Evolutionary conservation across 23 tunicate species (phyloP), one percentile per base, ranked within the genome.

Genomic region (Halocynthia aurantium): DNA sequence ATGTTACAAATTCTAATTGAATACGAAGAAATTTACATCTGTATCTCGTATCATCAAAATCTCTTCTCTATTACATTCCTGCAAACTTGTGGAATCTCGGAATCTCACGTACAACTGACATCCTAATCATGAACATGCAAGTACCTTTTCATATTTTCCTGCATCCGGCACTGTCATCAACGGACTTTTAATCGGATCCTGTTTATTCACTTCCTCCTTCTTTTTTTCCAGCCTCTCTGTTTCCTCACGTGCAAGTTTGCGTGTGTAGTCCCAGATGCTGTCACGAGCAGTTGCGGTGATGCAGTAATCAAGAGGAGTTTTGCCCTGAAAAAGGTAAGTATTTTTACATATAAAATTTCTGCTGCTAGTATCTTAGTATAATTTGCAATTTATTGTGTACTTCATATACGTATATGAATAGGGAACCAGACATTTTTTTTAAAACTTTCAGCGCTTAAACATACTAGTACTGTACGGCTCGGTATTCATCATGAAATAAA

Each of bases 271-370:
- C 11, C 78, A 75, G 6, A 83, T 77, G 7, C 21, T 52, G 50
- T 61, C 53, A 6, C 73, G 68, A 53, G 73, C 13, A 15, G 66
- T 78, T 22, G 83, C 81, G 51, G 61, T 44, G 15, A 31, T 65
- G 76, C 87, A 88, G 54, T 62, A 56, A 63, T 88, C 95, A 17
- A 88, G 54, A 57, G 95, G 87, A 0, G 95, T 72, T 53, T 63
- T 76, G 7, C 86, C 86, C 95, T 88, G 77, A 57, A 75, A 78
- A 10, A 13, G 0, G 22, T 17, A 15, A 44, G 13, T 17, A 12
- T 11, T 72, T 50, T 68, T 12, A 20, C 20, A 68, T 12, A 68
- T n/a, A n/a, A 67, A 67, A 67, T 67, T 67, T 67, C 72, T n/a
- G n/a, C n/a, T n/a, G n/a, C n/a, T n/a, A n/a, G 44, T 31, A 31